Evolutionary conservation across 2,113 vertebrate genomes (phyloP).

Genomic region (Actinemys pallida): DNA sequence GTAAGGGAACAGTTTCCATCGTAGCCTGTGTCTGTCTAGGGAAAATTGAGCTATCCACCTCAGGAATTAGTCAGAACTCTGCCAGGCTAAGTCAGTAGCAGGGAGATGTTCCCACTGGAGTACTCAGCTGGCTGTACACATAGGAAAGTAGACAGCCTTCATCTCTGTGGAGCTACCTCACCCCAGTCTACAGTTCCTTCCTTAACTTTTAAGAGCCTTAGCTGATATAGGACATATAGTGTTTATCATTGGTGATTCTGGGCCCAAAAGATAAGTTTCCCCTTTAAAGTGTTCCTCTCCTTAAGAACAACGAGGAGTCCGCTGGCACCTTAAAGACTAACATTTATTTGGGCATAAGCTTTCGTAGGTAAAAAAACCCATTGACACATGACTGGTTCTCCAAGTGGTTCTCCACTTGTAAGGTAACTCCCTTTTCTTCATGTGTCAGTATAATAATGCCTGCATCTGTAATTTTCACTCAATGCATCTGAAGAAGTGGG

Average conservation of each 20-base stretch:
- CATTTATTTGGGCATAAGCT: too few relatives aligned
- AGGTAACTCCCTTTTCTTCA: too few relatives aligned
- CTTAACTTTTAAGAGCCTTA: background rate
- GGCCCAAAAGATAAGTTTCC: background rate
- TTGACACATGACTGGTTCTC: too few relatives aligned
- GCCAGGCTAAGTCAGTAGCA: background rate
- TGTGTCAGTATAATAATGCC: too few relatives aligned
- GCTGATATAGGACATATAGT: background rate
- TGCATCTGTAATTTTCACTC: too few relatives aligned
- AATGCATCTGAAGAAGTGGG: too few relatives aligned
- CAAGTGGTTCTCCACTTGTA: too few relatives aligned
- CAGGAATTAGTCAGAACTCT: background rate
- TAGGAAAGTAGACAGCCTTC: background rate
- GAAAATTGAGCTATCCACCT: background rate
- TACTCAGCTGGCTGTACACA: background rate
- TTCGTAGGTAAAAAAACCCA: too few relatives aligned
- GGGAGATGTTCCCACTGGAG: background rate
- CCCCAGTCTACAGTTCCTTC: background rate
- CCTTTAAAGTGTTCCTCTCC: background rate
- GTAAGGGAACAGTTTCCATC: background rate
- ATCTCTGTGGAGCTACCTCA: background rate
- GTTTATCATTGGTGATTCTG: background rate
- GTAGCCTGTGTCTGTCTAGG: too few relatives aligned
- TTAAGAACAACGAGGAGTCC: background rate
- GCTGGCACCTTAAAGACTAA: too few relatives aligned